Percentiles rank a stretch among this genome's conserved stretches.
Conservation (phyloP, 2,888 invertebrate species). For the Diaprepes abbreviatus region DNA sequence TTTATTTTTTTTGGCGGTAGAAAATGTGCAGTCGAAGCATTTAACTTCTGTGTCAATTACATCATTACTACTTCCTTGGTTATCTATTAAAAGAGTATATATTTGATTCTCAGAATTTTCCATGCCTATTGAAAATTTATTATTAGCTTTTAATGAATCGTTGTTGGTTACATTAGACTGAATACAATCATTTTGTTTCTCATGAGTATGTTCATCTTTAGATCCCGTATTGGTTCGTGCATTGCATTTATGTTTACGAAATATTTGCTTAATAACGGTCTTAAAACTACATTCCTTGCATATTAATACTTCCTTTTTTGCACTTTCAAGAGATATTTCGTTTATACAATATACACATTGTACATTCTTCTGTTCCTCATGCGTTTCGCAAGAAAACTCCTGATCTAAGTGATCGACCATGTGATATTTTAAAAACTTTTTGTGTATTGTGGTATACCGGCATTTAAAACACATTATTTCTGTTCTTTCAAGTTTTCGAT, state of each 20-base stretch:
- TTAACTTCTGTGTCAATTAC: too few species aligned
- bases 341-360: not conserved
- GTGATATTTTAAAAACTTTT: slow-evolving; percentile 2
- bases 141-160: too few species aligned
- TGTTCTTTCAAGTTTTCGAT: too few species aligned
- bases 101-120: too few species aligned
- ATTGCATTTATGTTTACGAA: not conserved
- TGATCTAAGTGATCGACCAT: slow-evolving; percentile 5
- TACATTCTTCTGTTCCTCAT: not conserved
- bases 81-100: too few species aligned
- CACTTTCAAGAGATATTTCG: not conserved
- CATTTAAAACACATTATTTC: not conserved
- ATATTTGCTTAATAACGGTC: not conserved
- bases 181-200: too few species aligned
- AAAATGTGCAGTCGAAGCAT: too few species aligned
- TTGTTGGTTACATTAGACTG: too few species aligned
- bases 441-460: not conserved
- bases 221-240: not conserved
- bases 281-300: not conserved
- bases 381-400: not conserved
- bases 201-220: too few species aligned
- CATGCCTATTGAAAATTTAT: too few species aligned
- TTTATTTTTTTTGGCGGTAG: too few species aligned
- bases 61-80: too few species aligned
- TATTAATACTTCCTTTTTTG: not conserved